These are phyloP conservation scores for Stictocephala bisonia DNA, from an alignment of 2,888 invertebrate genomes.

Conservation along the genomic window DNA sequence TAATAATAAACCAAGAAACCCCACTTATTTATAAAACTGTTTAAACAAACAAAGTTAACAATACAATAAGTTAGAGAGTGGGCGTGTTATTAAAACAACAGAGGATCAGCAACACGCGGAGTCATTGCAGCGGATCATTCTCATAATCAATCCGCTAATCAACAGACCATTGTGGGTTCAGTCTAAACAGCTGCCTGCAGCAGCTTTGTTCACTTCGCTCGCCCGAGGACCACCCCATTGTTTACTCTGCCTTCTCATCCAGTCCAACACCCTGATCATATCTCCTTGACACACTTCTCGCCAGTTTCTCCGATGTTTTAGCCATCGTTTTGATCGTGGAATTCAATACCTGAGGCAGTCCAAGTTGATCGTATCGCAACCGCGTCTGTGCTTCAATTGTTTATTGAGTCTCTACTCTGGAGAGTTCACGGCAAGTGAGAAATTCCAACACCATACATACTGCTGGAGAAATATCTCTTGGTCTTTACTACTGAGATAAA, in stretches of 20 bases:
- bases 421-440: no score
- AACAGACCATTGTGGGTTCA: not conserved
- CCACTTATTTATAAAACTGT: no score
- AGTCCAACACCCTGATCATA: not conserved
- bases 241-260: slow-evolving; percentile 13
- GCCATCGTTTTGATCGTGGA: not conserved
- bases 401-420: no score
- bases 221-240: not conserved
- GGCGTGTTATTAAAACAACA: no score
- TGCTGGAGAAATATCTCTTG: not conserved
- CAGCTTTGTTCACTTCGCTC: not conserved
- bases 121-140: not conserved
- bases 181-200: not conserved
- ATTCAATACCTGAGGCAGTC: no score
- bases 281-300: not conserved
- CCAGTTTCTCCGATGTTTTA: not conserved
- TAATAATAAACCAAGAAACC: no score
- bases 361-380: no score
- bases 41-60: no score
- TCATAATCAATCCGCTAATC: not conserved
- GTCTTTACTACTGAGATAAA: no score
- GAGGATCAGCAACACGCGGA: not conserved
- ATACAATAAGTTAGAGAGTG: no score
- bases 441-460: no score
- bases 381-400: no score